Base-by-base conservation (phyloP, 1,140 invertebrate genomes). In the Pseudomyrmex pallidus region DNA sequence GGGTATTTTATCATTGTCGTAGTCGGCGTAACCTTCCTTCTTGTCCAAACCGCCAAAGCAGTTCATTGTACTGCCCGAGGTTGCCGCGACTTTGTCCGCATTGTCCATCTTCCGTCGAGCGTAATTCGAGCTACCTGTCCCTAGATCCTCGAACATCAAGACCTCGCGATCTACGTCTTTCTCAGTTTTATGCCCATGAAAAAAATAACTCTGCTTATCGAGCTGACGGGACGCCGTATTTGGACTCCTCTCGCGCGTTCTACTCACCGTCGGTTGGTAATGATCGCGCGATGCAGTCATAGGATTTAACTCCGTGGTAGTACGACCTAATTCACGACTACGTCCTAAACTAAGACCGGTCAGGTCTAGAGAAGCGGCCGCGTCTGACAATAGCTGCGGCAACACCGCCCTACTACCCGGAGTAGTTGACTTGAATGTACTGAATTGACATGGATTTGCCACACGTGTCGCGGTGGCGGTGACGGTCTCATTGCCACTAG, bases 141-240 rank as follows among this genome's bases (percentile, higher is more conserved):
- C 66, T 62, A 85, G 61, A 74, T 84, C 84, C 70, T 87, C 84
- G 50, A 88, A 87, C 84, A 86, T 83, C 85, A 87, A 83, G 72
- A 80, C 68, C 56, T 86, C 82, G 54, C 82, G 89, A 87, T 90
- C 88, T 91, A 90, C 63, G 25, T 92, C 87, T 89, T 92, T 91
- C 89, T 91, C 87, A 89, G 88, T 86, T 90, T 91, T 92, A 89
- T 92, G 89, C 88, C 89, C 90, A 90, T 90, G 90, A 92, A 92
- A 92, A 91, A 92, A 91, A 91, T 91, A 92, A 85, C 87, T 91
- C 83, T 90, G 91, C 64, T 92, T 91, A 62, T 92, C 91, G 12
- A 90, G 86, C 12, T 90, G 89, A 76, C 88, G 86, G n/a, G 89
- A 85, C 68, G 89, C 85, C 48, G 84, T 83, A 56, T 91, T 90